Evolutionary conservation across 2,797 vertebrate species (phyloP).

Genomic region (Heteromormyrus szaboi): DNA sequence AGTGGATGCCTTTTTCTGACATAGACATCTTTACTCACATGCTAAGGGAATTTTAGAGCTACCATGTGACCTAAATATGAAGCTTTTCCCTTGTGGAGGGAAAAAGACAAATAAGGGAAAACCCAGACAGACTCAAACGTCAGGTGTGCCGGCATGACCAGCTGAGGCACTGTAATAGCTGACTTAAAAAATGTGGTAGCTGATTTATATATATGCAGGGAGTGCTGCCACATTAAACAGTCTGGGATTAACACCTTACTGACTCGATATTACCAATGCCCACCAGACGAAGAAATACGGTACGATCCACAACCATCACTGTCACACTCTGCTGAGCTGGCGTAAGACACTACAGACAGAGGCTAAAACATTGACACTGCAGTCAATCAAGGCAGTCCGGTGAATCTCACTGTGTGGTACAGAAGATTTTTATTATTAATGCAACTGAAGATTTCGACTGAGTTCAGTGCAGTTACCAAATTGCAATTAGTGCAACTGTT

Average conservation of each 20-base stretch:
- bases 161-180: background rate
- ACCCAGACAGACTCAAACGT: background rate
- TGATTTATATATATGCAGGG: background rate
- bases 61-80: background rate
- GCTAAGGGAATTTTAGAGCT: background rate
- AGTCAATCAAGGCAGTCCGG: background rate
- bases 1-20: background rate
- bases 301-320: background rate
- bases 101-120: background rate
- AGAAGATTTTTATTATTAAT: background rate
- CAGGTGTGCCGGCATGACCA: background rate
- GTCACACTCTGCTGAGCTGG: background rate
- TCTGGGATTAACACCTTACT: background rate
- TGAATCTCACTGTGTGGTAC: background rate
- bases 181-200: background rate
- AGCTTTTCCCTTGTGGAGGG: background rate
- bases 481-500: background rate
- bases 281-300: background rate
- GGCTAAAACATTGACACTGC: background rate
- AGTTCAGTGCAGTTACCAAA: background rate
- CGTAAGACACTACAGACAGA: background rate
- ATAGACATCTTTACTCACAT: background rate
- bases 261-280: background rate
- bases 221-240: background rate
- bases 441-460: background rate